phyloP scores from a whole-genome alignment of 1,140 invertebrate species.

The Lepidurus arcticus region DNA sequence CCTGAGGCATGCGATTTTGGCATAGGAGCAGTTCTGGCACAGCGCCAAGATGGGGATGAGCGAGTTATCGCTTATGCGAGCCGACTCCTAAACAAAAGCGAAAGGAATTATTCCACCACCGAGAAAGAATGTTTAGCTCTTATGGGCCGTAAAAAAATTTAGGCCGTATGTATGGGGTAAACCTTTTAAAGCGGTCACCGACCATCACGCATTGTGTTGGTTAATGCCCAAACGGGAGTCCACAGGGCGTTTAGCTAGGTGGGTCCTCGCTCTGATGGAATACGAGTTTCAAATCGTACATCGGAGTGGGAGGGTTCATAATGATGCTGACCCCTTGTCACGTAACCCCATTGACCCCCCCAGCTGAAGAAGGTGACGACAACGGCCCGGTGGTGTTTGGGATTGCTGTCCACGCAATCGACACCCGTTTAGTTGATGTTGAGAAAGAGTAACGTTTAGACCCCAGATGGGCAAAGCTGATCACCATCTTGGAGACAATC shows the following conservation, averaged over 20 bases:
- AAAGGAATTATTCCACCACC: no score
- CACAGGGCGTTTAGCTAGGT: conserved; percentile 39
- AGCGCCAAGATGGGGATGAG: no score
- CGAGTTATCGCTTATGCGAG: no score
- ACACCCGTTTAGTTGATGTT: neutral
- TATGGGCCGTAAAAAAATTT: conserved; percentile 46
- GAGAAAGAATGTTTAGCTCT: conserved; percentile 46
- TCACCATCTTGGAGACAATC: no score
- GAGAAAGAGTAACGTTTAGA: no score
- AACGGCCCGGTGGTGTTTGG: neutral
- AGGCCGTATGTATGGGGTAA: conserved; percentile 43
- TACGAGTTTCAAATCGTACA: conserved; percentile 47
- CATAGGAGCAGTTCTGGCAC: no score
- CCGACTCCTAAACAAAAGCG: no score
- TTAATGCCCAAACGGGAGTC: conserved; percentile 45
- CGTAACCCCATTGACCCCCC: neutral
- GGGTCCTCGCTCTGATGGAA: conserved; percentile 49
- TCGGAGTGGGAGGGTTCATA: conserved; percentile 32
- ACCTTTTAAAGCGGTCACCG: conserved; percentile 43
- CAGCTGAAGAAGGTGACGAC: neutral
- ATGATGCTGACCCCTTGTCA: conserved; percentile 36
- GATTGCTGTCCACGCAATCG: neutral
- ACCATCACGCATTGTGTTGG: conserved; percentile 48
- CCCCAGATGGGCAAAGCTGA: no score
- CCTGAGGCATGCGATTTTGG: no score